phyloP scores from a whole-genome alignment of 1,140 invertebrate genomes.

The Drosophila miranda region DNA sequence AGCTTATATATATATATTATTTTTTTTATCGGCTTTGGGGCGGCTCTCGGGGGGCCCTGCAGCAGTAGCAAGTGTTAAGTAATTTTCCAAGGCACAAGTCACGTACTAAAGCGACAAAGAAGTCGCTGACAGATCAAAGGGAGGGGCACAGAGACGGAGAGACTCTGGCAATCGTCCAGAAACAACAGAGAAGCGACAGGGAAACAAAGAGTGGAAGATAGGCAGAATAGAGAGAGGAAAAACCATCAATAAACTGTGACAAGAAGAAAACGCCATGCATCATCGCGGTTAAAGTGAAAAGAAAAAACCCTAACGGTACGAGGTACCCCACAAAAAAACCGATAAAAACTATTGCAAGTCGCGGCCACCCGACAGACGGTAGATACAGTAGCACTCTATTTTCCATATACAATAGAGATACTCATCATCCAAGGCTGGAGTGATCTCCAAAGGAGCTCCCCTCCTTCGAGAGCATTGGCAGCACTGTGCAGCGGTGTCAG shows the following conservation, averaged over 20 bases:
- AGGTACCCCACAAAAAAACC: neutral
- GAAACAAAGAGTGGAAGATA: neutral
- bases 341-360: too few relatives aligned
- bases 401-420: too few relatives aligned
- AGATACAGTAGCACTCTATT: too few relatives aligned
- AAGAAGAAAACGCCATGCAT: too few relatives aligned
- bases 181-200: neutral
- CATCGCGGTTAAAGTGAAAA: too few relatives aligned
- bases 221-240: neutral
- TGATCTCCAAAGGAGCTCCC: too few relatives aligned
- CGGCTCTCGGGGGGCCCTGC: constrained; percentile 14
- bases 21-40: constrained; percentile 24
- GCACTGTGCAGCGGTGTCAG: too few relatives aligned
- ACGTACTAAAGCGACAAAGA: constrained; percentile 57
- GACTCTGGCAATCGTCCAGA: constrained; percentile 46
- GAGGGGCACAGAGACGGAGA: neutral
- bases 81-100: constrained; percentile 68
- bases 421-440: too few relatives aligned
- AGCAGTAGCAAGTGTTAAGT: constrained; percentile 64
- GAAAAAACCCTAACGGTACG: too few relatives aligned
- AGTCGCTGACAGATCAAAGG: neutral
- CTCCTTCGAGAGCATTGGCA: too few relatives aligned
- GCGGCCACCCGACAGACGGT: too few relatives aligned
- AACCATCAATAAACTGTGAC: constrained; percentile 3
- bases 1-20: constrained; percentile 51